Base-by-base conservation (phyloP, 2,113 vertebrate genomes). In the Panthera uncia region DNA sequence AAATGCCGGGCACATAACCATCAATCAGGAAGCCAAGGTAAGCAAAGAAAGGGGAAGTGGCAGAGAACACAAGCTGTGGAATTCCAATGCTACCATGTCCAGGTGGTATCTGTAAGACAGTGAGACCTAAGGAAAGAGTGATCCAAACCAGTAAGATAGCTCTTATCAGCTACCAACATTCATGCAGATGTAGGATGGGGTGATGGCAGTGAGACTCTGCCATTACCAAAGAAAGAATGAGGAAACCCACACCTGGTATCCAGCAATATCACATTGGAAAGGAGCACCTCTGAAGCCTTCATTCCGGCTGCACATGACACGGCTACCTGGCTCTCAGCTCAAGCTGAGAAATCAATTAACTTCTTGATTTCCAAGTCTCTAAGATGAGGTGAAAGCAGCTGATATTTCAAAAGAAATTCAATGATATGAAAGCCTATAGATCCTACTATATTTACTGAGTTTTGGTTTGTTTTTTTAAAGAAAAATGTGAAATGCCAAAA, bases 1-100 rank as follows among this genome's bases (percentile, higher is more conserved):
- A 74, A 95, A 96, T 91, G 71, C 93, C 18, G 1, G 66, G 82
- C 89, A 98, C 41, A 91, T 80, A 93, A 90, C 21, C 71, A 96
- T 81, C 63, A 61, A 96, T 93, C 96, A 97, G 41, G 73, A 96
- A 96, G 79, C 71, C 82, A 97, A 95, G 76, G 84, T 90, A 91
- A 96, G 85, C 66, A 97, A 79, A 95, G 93, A 93, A 96, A 94
- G 84, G 68, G 79, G 27, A 95, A 76, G 5, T 63, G 94, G 78
- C 86, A 94, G 84, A 98, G 93, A 97, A 96, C 65, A 91, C n/a
- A 97, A 84, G 74, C 79, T 89, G n/a, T 5, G 78, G 48, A n/a
- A 94, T 91, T 23, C 41, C 94, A 98, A 96, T 33, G 71, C 80
- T 92, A 91, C 93, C 23, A 41, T 50, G 61, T 78, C 27, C 55